Conservation (phyloP, 2,113 vertebrate genomes). For the Ivindomyrus marchei region DNA sequence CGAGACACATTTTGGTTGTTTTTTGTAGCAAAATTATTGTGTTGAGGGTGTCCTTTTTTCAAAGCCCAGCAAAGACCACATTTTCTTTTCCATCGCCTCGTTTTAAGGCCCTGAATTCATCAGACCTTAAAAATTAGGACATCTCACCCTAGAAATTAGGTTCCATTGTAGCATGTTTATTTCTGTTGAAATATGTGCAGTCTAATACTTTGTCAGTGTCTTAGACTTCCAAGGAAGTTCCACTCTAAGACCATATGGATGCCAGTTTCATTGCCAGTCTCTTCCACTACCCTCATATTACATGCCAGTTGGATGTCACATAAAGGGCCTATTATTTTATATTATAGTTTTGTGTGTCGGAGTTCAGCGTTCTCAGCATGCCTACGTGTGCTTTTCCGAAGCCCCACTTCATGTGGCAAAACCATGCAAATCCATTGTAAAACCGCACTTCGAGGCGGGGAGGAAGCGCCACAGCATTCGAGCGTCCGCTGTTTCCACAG, state of each 20-base stretch:
- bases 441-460: constrained; percentile 8
- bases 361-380: background rate
- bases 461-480: background rate
- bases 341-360: background rate
- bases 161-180: background rate
- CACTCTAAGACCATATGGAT: background rate
- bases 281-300: background rate
- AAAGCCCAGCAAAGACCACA: background rate
- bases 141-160: background rate
- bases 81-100: background rate
- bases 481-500: constrained; percentile 6
- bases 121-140: background rate
- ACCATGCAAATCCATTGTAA: background rate
- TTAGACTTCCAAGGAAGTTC: background rate
- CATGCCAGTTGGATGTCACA: constrained; percentile 7
- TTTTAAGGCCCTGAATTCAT: background rate
- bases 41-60: background rate
- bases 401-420: background rate
- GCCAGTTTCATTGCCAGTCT: constrained; percentile 3
- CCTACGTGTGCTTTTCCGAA: background rate
- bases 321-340: constrained; percentile 11
- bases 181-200: background rate
- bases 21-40: background rate
- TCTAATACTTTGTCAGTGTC: background rate
- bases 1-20: background rate